Percentiles rank a stretch among this genome's conserved stretches.
phyloP scores from a whole-genome alignment of 2,888 invertebrate genomes.

The Xestia sexstrigata region DNA sequence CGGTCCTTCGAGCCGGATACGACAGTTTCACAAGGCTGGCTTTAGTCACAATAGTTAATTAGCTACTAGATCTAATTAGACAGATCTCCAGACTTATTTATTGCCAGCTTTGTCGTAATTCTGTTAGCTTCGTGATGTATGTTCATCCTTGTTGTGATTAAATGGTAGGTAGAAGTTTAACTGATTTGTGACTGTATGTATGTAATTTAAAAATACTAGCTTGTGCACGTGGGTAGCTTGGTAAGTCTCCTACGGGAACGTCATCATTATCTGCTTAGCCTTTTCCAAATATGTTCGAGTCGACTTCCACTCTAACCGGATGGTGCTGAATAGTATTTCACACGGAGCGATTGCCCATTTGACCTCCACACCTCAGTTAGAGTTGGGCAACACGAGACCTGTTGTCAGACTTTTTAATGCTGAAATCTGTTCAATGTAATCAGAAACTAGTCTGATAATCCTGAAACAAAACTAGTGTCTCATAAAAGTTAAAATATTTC shows the following conservation, averaged over 20 bases:
- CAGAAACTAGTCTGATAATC: not conserved
- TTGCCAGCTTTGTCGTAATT: constrained; percentile 43
- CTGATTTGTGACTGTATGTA: constrained; percentile 6
- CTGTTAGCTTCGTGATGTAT: constrained; percentile 32
- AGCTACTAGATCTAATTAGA: constrained; percentile 53
- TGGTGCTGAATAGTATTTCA: no score
- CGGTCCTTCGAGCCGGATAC: constrained; percentile 32
- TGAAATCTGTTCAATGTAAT: not conserved
- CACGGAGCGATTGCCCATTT: no score
- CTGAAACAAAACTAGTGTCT: not conserved
- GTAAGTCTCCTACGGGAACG: not conserved
- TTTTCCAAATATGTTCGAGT: no score
- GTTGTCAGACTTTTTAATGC: no score
- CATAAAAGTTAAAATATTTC: not conserved
- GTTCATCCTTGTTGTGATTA: constrained; percentile 42
- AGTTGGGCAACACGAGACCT: no score
- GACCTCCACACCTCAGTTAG: no score
- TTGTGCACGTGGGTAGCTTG: not conserved
- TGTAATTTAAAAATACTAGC: not conserved
- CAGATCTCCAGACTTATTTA: constrained; percentile 54
- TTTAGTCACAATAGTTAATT: constrained; percentile 47
- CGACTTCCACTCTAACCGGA: no score
- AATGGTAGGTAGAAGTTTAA: constrained; percentile 3
- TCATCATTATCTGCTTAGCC: no score
- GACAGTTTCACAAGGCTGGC: constrained; percentile 3